Evolutionary conservation across 1,140 invertebrate species (phyloP).

Genomic region (Chrysopa pallens): DNA sequence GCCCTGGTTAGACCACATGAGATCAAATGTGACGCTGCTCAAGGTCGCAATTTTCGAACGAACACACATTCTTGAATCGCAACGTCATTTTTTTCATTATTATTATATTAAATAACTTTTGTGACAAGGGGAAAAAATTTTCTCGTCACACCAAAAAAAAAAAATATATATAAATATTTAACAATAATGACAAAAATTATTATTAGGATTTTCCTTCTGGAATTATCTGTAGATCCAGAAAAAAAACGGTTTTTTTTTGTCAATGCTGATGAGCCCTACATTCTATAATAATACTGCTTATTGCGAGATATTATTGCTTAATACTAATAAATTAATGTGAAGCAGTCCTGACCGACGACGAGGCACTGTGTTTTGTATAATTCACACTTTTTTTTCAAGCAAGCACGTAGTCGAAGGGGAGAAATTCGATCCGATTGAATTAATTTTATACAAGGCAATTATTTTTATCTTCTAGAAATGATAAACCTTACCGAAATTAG

Average conservation of each 20-base stretch:
- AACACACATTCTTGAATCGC: too few species aligned
- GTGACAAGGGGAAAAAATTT: background rate
- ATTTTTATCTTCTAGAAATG: too few species aligned
- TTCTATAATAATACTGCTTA: conserved; percentile 9
- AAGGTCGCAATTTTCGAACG: too few species aligned
- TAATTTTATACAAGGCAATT: background rate
- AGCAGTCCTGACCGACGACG: background rate
- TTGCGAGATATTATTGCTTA: conserved; percentile 13
- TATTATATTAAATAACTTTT: conserved; percentile 1
- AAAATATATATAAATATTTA: background rate
- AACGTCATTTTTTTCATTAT: too few species aligned
- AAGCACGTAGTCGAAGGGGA: background rate
- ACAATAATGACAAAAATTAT: background rate
- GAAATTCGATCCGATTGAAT: background rate
- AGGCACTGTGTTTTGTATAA: background rate
- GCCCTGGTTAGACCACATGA: too few species aligned
- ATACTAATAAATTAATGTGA: background rate
- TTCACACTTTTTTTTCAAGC: background rate
- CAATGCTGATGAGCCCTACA: conserved; percentile 4
- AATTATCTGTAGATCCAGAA: background rate
- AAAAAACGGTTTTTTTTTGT: conserved; percentile 4
- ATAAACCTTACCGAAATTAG: too few species aligned
- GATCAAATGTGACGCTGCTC: too few species aligned
- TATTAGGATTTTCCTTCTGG: background rate
- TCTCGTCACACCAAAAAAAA: background rate